A percentile compares a stretch with the other conserved stretches of the same genome.
Evolutionary conservation across 2,797 vertebrate genomes (phyloP).

Genomic region (Staurois parvus): DNA sequence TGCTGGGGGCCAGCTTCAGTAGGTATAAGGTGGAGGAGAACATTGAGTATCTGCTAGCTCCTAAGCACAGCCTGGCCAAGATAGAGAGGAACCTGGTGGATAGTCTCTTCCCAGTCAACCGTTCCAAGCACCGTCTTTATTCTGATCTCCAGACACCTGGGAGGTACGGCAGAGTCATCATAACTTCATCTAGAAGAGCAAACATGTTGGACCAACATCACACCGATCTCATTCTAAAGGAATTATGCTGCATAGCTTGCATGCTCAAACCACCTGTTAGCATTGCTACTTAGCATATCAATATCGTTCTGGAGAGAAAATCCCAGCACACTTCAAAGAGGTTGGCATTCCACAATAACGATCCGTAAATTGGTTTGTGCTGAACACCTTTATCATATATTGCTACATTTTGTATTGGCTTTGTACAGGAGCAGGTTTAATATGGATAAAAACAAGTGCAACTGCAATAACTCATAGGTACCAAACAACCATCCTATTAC

Average conservation of each 20-base stretch:
- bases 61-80: conserved; percentile 96
- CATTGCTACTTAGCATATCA: conserved; percentile 36
- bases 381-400: background rate
- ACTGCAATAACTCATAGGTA: background rate
- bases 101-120: conserved; percentile 95
- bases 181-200: conserved; percentile 88
- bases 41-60: conserved; percentile 93
- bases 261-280: conserved; percentile 52
- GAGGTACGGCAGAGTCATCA: conserved; percentile 93
- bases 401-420: background rate
- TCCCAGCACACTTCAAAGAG: background rate
- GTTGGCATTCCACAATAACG: background rate
- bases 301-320: conserved; percentile 27
- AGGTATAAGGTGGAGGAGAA: conserved; percentile 94
- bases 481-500: no score
- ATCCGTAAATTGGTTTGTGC: background rate
- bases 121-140: conserved; percentile 95
- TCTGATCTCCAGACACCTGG: conserved; percentile 96
- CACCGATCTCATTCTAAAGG: conserved; percentile 90
- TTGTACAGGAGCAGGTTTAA: background rate
- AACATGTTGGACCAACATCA: conserved; percentile 93
- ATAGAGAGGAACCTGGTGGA: conserved; percentile 97
- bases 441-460: background rate
- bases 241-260: conserved; percentile 59
- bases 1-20: conserved; percentile 97